A percentile compares a stretch with the other conserved stretches of the same genome.
These are phyloP conservation scores for Diarsia mendica DNA, from an alignment of 2,888 invertebrate genomes.

Conservation along the genomic window DNA sequence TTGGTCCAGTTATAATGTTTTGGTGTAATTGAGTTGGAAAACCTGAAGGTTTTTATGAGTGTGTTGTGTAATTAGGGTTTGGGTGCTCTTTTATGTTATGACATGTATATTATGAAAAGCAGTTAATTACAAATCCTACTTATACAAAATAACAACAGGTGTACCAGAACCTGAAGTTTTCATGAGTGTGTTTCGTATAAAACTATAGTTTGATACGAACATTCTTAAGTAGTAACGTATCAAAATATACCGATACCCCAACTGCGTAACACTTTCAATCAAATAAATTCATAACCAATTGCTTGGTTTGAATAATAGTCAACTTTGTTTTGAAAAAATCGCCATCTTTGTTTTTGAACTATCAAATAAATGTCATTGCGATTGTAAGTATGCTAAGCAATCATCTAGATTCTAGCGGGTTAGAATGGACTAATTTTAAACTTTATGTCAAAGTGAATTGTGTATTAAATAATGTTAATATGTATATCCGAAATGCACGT, in stretches of 20 bases:
- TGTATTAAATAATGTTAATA: too few relatives aligned
- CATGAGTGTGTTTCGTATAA: too few relatives aligned
- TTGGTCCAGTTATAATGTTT: constrained; percentile 16
- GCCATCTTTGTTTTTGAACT: not conserved
- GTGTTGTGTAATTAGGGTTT: not conserved
- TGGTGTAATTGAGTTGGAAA: constrained; percentile 9
- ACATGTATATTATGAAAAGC: not conserved
- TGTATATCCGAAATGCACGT: not conserved
- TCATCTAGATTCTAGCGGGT: too few relatives aligned
- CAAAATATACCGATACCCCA: not conserved
- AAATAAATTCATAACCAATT: too few relatives aligned
- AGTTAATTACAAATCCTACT: too few relatives aligned
- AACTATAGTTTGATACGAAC: too few relatives aligned
- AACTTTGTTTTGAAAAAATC: too few relatives aligned
- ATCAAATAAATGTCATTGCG: not conserved
- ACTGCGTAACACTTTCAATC: not conserved
- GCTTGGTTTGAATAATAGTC: too few relatives aligned
- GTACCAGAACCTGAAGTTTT: too few relatives aligned
- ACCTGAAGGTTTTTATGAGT: not conserved
- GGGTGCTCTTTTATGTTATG: not conserved
- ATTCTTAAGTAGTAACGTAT: not conserved
- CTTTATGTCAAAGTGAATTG: too few relatives aligned
- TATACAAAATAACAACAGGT: too few relatives aligned
- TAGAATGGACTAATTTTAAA: not conserved
- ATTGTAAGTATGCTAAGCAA: not conserved